phyloP scores from a whole-genome alignment of 2,888 invertebrate genomes.

The Orthonevra nobilis region DNA sequence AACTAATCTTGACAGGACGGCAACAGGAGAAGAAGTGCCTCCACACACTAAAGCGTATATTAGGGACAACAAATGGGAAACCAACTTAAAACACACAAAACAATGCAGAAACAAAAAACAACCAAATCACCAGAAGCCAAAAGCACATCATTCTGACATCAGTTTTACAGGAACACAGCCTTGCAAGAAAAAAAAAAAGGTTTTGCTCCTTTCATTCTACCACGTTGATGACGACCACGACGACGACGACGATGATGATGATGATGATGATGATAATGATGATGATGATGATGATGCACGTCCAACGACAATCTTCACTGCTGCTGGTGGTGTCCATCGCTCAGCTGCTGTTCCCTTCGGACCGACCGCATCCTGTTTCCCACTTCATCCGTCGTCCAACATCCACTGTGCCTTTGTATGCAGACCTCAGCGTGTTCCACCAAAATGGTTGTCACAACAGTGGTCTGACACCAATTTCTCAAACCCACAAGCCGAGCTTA shows the following conservation, averaged over 20 bases:
- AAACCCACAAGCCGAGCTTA: conserved; percentile 59
- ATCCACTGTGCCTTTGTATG: conserved; percentile 32
- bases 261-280: conserved; percentile 29
- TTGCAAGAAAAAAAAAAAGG: conserved; percentile 1
- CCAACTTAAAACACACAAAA: conserved; percentile 41
- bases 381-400: conserved; percentile 14
- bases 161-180: conserved; percentile 50
- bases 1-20: conserved; percentile 60
- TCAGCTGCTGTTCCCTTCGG: conserved; percentile 52
- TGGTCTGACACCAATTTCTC: conserved; percentile 69
- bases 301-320: conserved; percentile 58
- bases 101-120: conserved; percentile 18
- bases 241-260: no score
- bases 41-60: conserved; percentile 29
- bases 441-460: conserved; percentile 74
- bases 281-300: conserved; percentile 54
- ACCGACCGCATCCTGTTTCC: conserved; percentile 47
- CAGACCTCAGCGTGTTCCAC: conserved; percentile 71
- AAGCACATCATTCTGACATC: conserved; percentile 52
- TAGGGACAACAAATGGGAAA: conserved; percentile 54
- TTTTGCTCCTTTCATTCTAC: conserved; percentile 9
- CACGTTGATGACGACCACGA: conserved; percentile 9
- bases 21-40: conserved; percentile 5
- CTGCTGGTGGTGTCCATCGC: conserved; percentile 55
- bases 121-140: conserved; percentile 49